Conservation (phyloP, 2,113 vertebrate species). For the Heliornis fulica region DNA sequence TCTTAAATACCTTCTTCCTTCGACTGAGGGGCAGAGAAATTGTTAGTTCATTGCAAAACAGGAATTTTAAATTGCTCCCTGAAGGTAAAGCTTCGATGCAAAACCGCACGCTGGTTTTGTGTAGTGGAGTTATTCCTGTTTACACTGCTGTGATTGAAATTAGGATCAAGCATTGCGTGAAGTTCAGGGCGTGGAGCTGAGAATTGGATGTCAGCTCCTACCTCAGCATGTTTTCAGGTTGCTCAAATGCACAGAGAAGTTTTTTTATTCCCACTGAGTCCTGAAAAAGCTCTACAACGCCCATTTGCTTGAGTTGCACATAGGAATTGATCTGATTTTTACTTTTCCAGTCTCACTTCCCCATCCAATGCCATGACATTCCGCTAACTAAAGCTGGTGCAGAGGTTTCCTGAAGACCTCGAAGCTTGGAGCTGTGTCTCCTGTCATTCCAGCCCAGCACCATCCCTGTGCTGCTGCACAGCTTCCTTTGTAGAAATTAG, state of each 20-base stretch:
- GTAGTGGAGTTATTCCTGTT: not conserved
- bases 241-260: not conserved
- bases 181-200: not conserved
- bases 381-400: not conserved
- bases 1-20: not conserved
- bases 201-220: not conserved
- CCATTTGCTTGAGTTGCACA: not conserved
- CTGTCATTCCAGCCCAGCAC: not conserved
- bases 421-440: not conserved
- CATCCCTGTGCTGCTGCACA: rapidly evolving
- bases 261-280: not conserved
- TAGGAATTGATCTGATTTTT: not conserved
- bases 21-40: rapidly evolving
- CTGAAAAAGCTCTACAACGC: not conserved
- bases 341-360: not conserved
- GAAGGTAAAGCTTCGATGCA: not conserved
- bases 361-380: not conserved
- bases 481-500: not conserved
- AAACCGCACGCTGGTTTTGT: not conserved
- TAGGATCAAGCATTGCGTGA: not conserved
- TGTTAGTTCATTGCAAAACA: not conserved
- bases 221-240: not conserved
- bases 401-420: not conserved
- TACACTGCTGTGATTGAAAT: not conserved
- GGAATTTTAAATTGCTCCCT: not conserved